These are phyloP conservation scores for Cynodonichthys magdalenae DNA, from an alignment of 2,797 vertebrate species.

Conservation along the genomic window DNA sequence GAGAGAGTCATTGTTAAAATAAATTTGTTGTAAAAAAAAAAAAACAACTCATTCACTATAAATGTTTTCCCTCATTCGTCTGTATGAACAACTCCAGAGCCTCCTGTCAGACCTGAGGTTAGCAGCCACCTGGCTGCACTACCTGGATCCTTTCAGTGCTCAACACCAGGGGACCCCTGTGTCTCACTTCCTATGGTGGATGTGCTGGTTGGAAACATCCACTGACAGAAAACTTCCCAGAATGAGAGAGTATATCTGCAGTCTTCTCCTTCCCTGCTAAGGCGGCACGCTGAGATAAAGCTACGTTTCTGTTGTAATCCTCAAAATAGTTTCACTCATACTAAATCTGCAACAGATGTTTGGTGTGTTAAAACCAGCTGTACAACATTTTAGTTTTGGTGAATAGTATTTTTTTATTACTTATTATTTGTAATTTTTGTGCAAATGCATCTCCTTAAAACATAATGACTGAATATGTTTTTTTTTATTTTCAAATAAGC, in stretches of 20 bases:
- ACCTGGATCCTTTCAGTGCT: not conserved
- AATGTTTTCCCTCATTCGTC: too few species aligned
- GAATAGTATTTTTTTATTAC: not conserved
- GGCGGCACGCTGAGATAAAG: not conserved
- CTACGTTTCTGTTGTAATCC: not conserved
- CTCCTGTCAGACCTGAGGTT: not conserved
- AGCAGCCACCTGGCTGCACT: not conserved
- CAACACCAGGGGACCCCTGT: too few species aligned
- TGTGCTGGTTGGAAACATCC: not conserved
- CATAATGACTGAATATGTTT: too few species aligned
- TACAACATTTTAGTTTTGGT: not conserved
- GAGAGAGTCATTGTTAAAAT: too few species aligned
- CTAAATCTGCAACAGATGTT: not conserved
- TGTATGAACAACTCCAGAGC: not conserved
- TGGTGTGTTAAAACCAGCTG: not conserved
- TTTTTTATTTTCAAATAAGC: too few species aligned
- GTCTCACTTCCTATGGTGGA: not conserved
- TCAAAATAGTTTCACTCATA: not conserved
- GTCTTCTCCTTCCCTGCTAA: not conserved
- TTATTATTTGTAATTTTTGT: not conserved
- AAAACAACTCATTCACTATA: too few species aligned
- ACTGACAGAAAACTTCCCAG: not conserved
- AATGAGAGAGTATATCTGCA: not conserved
- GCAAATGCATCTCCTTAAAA: not conserved
- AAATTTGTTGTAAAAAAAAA: too few species aligned